Base-by-base conservation (phyloP, 2,113 vertebrate genomes). In the Lycaon pictus region DNA sequence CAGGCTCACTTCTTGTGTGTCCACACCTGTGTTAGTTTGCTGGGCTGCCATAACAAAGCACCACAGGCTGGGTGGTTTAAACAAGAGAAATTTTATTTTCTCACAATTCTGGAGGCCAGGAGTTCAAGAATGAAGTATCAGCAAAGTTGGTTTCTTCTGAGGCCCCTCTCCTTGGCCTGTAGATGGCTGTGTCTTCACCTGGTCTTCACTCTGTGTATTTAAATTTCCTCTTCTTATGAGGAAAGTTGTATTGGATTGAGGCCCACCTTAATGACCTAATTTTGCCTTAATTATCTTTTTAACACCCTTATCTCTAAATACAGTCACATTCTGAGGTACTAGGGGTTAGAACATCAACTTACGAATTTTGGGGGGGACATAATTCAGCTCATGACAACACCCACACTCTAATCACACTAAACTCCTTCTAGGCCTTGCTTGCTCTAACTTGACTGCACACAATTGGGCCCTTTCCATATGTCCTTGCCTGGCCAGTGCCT, bases 161-260 rank as follows among this genome's bases (percentile, higher is more conserved):
- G 25, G 5, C 35, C 3, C 27, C 9, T 92, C 32, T 77, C 17
- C 62, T 83, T 93, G 60, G 10, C 29, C 72, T 37, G 13, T 58
- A 48, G 81, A 23, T 87, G 67, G 43, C 23, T 17, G 0, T 88
- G n/a, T 92, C 84, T 84, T 89, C 19, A 56, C 19, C 8, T 58
- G 10, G 17, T 69, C 51, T 85, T 86, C 19, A 22, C 69, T 69
- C 27, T 81, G 23, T 55, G 13, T 85, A 51, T 79, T 16, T 60
- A 86, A 12, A 74, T 97, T n/a, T 79, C 25, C 22, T 77, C 63
- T 86, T 79, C 32, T 90, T 84, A 79, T 53, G 74, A 84, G 29
- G 22, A 88, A 60, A 84, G 43, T 77, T 71, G 17, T 62, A 15
- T 62, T 88, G 63, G 48, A 65, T 56, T 76, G 74, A 29, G 11